A percentile compares a stretch with the other conserved stretches of the same genome.
These are phyloP conservation scores for Diplazon laetatorius DNA, from an alignment of 2,888 invertebrate genomes.

Conservation along the genomic window DNA sequence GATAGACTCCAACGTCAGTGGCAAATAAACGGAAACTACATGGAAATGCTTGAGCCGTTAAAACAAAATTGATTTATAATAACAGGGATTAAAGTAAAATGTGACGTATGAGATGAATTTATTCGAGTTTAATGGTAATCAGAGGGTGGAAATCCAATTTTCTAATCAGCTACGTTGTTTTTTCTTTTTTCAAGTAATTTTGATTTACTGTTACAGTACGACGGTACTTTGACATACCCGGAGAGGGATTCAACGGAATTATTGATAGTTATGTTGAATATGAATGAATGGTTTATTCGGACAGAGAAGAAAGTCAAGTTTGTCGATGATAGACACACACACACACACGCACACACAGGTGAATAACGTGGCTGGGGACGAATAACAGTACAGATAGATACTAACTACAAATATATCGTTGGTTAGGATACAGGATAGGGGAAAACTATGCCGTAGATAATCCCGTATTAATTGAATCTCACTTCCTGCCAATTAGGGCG, in stretches of 20 bases:
- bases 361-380: background rate
- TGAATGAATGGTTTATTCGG: too few species aligned
- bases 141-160: slow-evolving; percentile 4
- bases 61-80: slow-evolving; percentile 26
- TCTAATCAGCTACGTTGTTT: background rate
- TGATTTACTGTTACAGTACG: background rate
- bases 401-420: background rate
- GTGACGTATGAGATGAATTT: background rate
- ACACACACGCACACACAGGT: background rate
- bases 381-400: slow-evolving; percentile 10
- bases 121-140: background rate
- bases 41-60: slow-evolving; percentile 30
- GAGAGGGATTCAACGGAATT: background rate
- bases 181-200: background rate
- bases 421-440: background rate
- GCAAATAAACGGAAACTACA: slow-evolving; percentile 34
- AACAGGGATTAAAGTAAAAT: background rate
- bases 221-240: background rate
- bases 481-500: slow-evolving; percentile 15
- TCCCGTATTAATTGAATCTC: slow-evolving; percentile 26
- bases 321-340: too few species aligned
- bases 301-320: background rate
- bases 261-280: background rate
- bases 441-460: slow-evolving; percentile 1
- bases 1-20: slow-evolving; percentile 35